Percentiles rank a stretch among this genome's conserved stretches.
phyloP scores from a whole-genome alignment of 2,888 invertebrate genomes.

The Miltochrista miniata region DNA sequence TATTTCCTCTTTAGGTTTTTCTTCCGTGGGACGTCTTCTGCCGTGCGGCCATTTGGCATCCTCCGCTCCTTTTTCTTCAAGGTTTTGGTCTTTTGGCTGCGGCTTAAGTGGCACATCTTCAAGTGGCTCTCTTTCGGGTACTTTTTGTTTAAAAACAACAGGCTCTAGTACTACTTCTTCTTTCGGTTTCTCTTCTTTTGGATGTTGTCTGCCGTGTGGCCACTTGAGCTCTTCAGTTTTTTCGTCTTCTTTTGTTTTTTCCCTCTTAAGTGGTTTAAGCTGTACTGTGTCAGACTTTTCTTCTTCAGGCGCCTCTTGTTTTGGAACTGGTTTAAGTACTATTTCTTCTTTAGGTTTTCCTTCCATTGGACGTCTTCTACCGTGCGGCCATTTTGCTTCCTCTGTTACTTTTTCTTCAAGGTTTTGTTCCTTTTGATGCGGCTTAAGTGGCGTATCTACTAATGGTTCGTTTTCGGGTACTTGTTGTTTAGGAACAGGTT shows the following conservation, averaged over 20 bases:
- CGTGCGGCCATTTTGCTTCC: too few species aligned
- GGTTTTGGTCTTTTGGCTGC: background rate
- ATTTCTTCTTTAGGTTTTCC: too few species aligned
- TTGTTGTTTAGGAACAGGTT: slow-evolving; percentile 57
- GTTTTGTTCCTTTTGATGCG: slow-evolving; percentile 29
- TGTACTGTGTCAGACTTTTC: slow-evolving; percentile 24
- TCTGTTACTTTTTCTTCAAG: too few species aligned
- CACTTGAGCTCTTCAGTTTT: slow-evolving; percentile 26
- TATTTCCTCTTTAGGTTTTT: slow-evolving; percentile 59
- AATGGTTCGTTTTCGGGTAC: slow-evolving; percentile 52
- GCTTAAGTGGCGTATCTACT: slow-evolving; percentile 57
- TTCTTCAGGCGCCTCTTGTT: slow-evolving; percentile 28
- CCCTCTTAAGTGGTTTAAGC: too few species aligned
- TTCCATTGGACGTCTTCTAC: too few species aligned
- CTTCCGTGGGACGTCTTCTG: slow-evolving; percentile 23
- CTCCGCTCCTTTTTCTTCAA: slow-evolving; percentile 11
- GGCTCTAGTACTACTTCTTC: slow-evolving; percentile 74
- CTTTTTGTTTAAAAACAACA: slow-evolving; percentile 38
- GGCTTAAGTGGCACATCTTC: slow-evolving; percentile 31
- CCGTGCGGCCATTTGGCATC: slow-evolving; percentile 37
- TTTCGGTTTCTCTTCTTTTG: slow-evolving; percentile 58
- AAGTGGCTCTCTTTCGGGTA: slow-evolving; percentile 48
- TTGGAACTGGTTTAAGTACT: too few species aligned
- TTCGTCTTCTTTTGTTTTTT: too few species aligned
- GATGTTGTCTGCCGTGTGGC: slow-evolving; percentile 51